These are phyloP conservation scores for Channa maculata DNA, from an alignment of 2,113 vertebrate species.

Conservation along the genomic window DNA sequence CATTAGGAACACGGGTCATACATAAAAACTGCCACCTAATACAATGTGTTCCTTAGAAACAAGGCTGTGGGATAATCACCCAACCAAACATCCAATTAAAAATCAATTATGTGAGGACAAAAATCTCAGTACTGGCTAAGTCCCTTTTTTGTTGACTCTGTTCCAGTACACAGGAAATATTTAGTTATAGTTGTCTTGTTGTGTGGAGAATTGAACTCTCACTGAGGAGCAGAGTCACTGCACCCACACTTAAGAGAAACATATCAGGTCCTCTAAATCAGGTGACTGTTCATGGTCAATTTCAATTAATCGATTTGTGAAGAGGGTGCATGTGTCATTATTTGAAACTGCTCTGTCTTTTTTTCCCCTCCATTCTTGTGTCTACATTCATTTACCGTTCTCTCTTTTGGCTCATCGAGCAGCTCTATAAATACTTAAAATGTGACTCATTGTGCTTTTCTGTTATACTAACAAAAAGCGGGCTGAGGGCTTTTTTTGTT, in stretches of 20 bases:
- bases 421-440: slow-evolving; percentile 1
- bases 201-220: background rate
- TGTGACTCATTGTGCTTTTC: slow-evolving; percentile 2
- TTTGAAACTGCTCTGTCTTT: background rate
- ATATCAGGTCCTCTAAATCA: background rate
- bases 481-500: background rate
- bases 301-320: slow-evolving; percentile 17
- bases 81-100: slow-evolving; percentile 23
- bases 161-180: background rate
- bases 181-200: background rate
- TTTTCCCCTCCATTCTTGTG: background rate
- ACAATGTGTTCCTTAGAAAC: background rate
- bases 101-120: background rate
- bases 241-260: slow-evolving; percentile 13
- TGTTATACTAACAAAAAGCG: background rate
- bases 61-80: slow-evolving; percentile 31
- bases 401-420: background rate
- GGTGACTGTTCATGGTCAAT: background rate
- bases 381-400: background rate
- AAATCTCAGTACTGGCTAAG: background rate
- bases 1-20: slow-evolving; percentile 17
- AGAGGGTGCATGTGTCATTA: slow-evolving; percentile 6
- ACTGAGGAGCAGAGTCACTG: background rate
- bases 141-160: background rate
- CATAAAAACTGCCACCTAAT: slow-evolving; percentile 37